phyloP scores from a whole-genome alignment of 2,797 vertebrate species.

The Eulemur rubriventer region DNA sequence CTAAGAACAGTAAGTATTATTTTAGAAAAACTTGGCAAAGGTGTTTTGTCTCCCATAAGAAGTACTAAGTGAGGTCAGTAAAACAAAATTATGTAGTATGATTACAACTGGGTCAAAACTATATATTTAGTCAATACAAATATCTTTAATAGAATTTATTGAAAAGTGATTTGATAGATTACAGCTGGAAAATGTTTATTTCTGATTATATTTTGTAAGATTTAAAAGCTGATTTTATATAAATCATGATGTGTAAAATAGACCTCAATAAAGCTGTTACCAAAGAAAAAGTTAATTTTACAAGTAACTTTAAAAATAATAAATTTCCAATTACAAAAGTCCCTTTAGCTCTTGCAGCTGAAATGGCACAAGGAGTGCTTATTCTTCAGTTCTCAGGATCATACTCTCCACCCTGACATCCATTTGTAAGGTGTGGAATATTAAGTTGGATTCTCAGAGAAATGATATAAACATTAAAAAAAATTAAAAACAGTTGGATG shows the following conservation, averaged over 20 bases:
- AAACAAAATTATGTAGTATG: slow-evolving; percentile 1
- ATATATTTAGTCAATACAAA: not conserved
- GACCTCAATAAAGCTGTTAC: not conserved
- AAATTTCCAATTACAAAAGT: not conserved
- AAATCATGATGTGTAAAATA: not conserved
- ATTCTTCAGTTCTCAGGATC: not conserved
- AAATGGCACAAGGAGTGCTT: not conserved
- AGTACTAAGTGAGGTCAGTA: not conserved
- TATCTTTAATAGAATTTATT: slow-evolving; percentile 22
- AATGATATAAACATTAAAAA: too few species aligned
- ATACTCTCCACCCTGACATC: not conserved
- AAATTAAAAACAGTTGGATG: not conserved
- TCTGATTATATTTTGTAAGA: not conserved
- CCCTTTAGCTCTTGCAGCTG: not conserved
- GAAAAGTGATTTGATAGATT: not conserved
- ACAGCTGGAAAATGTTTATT: not conserved
- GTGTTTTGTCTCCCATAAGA: not conserved
- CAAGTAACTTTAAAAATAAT: not conserved
- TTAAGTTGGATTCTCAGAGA: not conserved
- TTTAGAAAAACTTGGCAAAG: not conserved
- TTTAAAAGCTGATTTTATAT: not conserved
- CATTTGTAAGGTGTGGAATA: not conserved
- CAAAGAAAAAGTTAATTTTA: not conserved
- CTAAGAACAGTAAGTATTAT: not conserved
- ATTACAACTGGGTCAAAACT: not conserved